phyloP scores from a whole-genome alignment of 2,797 vertebrate species.

The Fistularia tabacaria region DNA sequence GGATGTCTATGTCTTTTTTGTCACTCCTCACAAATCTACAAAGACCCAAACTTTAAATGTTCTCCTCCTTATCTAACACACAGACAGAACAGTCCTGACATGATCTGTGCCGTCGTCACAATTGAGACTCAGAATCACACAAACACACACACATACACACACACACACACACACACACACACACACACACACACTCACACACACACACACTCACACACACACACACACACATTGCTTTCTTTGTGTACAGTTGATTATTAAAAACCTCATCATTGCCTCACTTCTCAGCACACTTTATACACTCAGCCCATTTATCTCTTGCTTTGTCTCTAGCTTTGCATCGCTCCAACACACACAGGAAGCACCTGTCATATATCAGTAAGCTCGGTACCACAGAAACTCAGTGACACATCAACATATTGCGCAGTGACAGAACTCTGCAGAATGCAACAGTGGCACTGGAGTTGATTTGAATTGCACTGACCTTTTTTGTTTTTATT shows the following conservation, averaged over 20 bases:
- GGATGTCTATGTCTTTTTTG: too few relatives aligned
- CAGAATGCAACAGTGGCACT: constrained; percentile 14
- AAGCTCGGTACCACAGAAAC: constrained; percentile 65
- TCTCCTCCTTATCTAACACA: constrained; percentile 1
- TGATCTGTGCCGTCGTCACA: background rate
- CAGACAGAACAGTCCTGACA: background rate
- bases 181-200: too few relatives aligned
- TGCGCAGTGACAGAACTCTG: constrained; percentile 13
- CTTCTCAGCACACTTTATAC: too few relatives aligned
- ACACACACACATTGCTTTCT: background rate
- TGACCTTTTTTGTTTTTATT: background rate
- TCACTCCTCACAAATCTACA: too few relatives aligned
- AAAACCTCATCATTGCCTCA: too few relatives aligned
- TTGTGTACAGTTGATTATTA: background rate
- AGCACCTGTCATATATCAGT: constrained; percentile 70
- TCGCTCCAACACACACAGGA: constrained; percentile 63
- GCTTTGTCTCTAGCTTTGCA: background rate
- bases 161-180: too few relatives aligned
- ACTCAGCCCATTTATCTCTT: too few relatives aligned
- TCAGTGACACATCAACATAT: constrained; percentile 49
- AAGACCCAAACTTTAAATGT: background rate
- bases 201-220: too few relatives aligned
- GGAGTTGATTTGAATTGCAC: background rate
- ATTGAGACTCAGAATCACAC: background rate
- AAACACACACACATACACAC: too few relatives aligned